phyloP scores from a whole-genome alignment of 2,113 vertebrate species.

The Colinus virginianus region DNA sequence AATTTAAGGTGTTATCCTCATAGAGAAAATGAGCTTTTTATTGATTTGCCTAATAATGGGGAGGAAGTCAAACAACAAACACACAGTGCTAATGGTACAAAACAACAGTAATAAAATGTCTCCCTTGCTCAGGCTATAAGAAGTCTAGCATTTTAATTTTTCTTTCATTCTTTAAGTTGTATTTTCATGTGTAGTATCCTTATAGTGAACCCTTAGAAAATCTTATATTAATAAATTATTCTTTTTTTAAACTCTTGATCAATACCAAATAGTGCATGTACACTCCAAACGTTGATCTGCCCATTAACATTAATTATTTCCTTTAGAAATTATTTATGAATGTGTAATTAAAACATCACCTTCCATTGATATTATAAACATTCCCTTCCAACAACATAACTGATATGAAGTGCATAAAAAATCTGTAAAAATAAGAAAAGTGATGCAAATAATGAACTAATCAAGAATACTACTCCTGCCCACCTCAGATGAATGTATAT shows the following conservation, averaged over 20 bases:
- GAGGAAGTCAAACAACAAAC: background rate
- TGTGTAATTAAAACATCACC: background rate
- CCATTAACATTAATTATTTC: background rate
- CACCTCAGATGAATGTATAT: background rate
- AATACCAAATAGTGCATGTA: background rate
- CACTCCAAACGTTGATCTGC: background rate
- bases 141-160: background rate
- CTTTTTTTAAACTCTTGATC: background rate
- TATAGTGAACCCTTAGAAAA: background rate
- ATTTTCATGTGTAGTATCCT: background rate
- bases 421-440: background rate
- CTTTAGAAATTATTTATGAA: background rate
- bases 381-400: background rate
- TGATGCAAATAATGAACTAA: background rate
- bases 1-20: background rate
- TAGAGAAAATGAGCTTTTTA: background rate
- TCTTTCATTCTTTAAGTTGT: background rate
- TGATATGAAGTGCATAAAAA: background rate
- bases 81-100: rapidly evolving
- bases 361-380: background rate
- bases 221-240: background rate
- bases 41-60: background rate
- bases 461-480: rapidly evolving
- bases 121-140: background rate
- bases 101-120: background rate